A percentile compares a stretch with the other conserved stretches of the same genome.
These are phyloP conservation scores for Mellilla xanthometata DNA, from an alignment of 2,888 invertebrate genomes.

Conservation along the genomic window DNA sequence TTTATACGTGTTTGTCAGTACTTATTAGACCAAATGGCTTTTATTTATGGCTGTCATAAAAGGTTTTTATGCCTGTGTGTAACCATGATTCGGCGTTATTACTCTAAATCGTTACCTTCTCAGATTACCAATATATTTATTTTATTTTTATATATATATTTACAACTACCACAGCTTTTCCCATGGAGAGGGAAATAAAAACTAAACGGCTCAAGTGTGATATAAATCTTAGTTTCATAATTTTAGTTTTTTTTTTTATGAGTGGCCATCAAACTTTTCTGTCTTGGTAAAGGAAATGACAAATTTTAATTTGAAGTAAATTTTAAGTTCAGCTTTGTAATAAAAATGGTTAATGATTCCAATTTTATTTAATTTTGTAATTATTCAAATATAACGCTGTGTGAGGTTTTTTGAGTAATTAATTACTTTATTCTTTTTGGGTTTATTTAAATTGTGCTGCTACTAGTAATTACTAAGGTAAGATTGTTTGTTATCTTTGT, in stretches of 20 bases:
- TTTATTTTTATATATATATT: slow-evolving; percentile 3
- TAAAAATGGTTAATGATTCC: no score
- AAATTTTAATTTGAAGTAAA: no score
- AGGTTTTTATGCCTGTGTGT: slow-evolving; percentile 12
- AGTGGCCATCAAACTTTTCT: neutral
- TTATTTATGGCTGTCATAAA: slow-evolving; percentile 20
- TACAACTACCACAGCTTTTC: slow-evolving; percentile 12
- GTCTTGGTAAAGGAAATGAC: neutral
- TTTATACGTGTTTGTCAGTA: slow-evolving; percentile 21
- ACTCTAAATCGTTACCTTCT: slow-evolving; percentile 16
- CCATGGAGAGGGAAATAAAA: slow-evolving; percentile 13
- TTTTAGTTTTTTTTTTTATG: neutral
- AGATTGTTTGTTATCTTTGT: no score
- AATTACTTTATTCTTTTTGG: no score
- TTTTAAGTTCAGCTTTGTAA: no score
- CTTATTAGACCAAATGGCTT: slow-evolving; percentile 21
- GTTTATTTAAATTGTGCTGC: no score
- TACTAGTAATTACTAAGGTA: no score
- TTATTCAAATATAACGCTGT: no score
- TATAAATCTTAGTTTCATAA: slow-evolving; percentile 17
- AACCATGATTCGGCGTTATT: slow-evolving; percentile 14
- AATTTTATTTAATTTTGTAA: no score
- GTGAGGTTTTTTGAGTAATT: no score
- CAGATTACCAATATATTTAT: slow-evolving; percentile 16
- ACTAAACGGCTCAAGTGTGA: slow-evolving; percentile 5